A percentile compares a stretch with the other conserved stretches of the same genome.
phyloP scores from a whole-genome alignment of 2,113 vertebrate species.

The Thunnus thynnus region DNA sequence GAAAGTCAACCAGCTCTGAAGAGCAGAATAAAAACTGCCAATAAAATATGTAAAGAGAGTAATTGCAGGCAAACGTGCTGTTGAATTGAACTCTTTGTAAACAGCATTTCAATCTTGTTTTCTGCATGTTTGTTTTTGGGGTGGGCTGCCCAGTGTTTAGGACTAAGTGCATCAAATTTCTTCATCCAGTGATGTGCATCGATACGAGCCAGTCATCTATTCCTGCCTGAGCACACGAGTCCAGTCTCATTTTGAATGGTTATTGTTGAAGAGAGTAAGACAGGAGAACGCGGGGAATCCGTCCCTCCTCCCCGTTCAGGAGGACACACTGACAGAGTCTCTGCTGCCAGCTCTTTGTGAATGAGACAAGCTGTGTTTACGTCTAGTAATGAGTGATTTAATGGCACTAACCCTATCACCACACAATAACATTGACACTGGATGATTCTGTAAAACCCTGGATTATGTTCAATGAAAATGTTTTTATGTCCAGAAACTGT shows the following conservation, averaged over 20 bases:
- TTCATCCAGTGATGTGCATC: constrained; percentile 2
- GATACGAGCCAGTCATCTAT: background rate
- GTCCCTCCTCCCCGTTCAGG: background rate
- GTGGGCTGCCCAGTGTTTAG: constrained; percentile 4
- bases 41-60: background rate
- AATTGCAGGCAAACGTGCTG: background rate
- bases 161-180: constrained; percentile 18
- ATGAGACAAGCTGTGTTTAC: background rate
- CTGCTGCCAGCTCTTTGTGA: constrained; percentile 4
- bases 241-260: constrained; percentile 12
- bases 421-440: too few relatives aligned
- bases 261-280: constrained; percentile 16
- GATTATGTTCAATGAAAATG: too few relatives aligned
- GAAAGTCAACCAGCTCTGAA: background rate
- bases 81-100: constrained; percentile 4
- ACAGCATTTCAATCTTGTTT: background rate
- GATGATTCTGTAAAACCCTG: too few relatives aligned
- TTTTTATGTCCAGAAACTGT: too few relatives aligned
- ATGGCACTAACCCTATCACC: too few relatives aligned
- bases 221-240: constrained; percentile 7
- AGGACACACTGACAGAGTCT: constrained; percentile 4
- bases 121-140: background rate
- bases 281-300: background rate
- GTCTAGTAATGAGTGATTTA: background rate
- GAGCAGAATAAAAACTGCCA: background rate